phyloP scores from a whole-genome alignment of 2,888 invertebrate genomes.

The Cephonodes hylas region DNA sequence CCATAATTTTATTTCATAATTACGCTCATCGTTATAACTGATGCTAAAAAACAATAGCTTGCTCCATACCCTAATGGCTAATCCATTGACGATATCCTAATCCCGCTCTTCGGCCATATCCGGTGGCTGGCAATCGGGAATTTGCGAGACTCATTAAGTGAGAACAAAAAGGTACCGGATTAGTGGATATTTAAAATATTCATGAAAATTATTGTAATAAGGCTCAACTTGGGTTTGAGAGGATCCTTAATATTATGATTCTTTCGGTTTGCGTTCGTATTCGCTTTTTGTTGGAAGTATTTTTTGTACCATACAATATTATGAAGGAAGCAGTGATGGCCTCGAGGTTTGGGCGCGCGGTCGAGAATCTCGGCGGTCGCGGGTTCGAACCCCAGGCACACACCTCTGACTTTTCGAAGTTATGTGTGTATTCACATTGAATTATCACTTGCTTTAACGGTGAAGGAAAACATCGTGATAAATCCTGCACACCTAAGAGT shows the following conservation, averaged over 20 bases:
- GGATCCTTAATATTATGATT: not conserved
- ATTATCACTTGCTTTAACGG: no score
- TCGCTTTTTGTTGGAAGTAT: not conserved
- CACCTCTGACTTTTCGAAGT: no score
- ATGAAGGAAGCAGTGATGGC: no score
- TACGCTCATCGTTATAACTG: no score
- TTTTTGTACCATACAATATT: not conserved
- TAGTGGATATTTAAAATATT: constrained; percentile 21
- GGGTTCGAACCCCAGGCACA: no score
- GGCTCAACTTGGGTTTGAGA: not conserved
- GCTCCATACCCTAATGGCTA: constrained; percentile 27
- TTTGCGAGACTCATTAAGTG: constrained; percentile 43
- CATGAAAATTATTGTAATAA: constrained; percentile 10
- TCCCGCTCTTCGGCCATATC: constrained; percentile 24
- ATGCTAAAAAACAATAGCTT: not conserved
- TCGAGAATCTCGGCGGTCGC: no score
- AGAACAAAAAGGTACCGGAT: constrained; percentile 29
- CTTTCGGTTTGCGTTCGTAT: no score
- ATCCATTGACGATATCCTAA: constrained; percentile 38
- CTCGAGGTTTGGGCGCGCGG: no score
- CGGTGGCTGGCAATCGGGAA: constrained; percentile 36
- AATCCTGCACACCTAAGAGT: no score
- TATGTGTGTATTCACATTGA: no score
- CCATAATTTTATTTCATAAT: no score
- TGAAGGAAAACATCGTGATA: no score